A percentile compares a stretch with the other conserved stretches of the same genome.
Conservation (phyloP, 2,113 vertebrate species). For the Callaeas wilsoni region DNA sequence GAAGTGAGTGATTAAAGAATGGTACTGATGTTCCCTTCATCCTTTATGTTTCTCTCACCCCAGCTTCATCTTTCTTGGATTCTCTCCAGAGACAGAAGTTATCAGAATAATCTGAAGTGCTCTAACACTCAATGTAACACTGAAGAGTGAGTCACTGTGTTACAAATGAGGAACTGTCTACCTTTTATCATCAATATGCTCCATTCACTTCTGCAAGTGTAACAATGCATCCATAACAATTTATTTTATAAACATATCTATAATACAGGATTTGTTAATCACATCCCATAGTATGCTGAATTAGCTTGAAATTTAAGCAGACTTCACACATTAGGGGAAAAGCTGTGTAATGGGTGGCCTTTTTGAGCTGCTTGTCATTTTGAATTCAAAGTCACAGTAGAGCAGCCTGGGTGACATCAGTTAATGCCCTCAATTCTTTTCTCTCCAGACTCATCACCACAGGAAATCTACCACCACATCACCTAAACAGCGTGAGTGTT, state of each 20-base stretch:
- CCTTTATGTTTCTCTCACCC: neutral
- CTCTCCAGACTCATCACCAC: neutral
- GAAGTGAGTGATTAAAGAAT: neutral
- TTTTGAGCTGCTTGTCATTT: neutral
- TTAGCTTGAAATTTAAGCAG: neutral
- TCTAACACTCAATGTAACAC: neutral
- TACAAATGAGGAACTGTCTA: neutral
- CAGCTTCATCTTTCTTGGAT: neutral
- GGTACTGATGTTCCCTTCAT: rapidly evolving
- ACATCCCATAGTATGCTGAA: neutral
- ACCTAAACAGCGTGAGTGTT: neutral
- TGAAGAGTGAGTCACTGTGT: neutral
- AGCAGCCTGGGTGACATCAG: neutral
- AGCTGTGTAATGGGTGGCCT: neutral
- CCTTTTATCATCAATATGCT: rapidly evolving
- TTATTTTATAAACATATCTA: neutral
- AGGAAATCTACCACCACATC: neutral
- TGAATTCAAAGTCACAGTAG: neutral
- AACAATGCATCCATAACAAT: neutral
- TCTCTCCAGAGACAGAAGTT: neutral
- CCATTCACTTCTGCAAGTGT: neutral
- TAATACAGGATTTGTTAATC: neutral
- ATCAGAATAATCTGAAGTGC: neutral
- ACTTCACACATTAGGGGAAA: neutral
- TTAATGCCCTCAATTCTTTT: neutral